Evolutionary conservation across 2,888 invertebrate genomes (phyloP), one percentile per base, ranked within the genome.

Genomic region (Pseudococcus jackbeardsleyi): DNA sequence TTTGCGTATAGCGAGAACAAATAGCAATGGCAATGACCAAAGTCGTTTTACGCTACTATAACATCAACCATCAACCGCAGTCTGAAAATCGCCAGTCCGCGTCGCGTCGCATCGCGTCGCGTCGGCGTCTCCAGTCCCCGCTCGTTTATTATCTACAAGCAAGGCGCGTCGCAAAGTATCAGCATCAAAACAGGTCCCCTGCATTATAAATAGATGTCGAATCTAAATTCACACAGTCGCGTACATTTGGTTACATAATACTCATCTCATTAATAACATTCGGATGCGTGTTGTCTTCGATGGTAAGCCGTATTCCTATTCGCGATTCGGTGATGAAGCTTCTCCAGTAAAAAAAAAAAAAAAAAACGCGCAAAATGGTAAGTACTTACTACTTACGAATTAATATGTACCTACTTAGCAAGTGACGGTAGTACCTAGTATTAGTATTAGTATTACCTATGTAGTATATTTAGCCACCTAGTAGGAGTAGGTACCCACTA

Each of bases 171-270:
- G 6, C 42, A 42, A 42, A 33, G 26, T 9, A 42, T 59, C 59
- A 12, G n/a, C n/a, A 54, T 22, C 64, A 64, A 64, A 64, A 64
- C 64, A 64, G 64, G 64, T 64, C 64, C 64, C 19, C 64, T 15
- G 15, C 77, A 50, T 87, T 87, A 87, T 87, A 87, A 87, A 87
- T 87, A 87, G 86, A 87, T 77, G 86, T 87, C 86, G 86, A 87
- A 72, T 72, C 50, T 87, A 87, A 72, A 77, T 87, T 68, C 68
- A 33, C 48, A 87, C 77, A 42, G 42, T 42, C 42, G 42, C 42
- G 5, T 8, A 87, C 86, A 87, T 87, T 50, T 33, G 64, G 77
- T 87, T 87, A 87, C 86, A 87, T 87, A 87, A 87, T 87, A 87
- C 42, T 87, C 77, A 26, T 42, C 33, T 77, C 48, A 87, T 77